Evolutionary conservation across 2,797 vertebrate species (phyloP), one percentile per base, ranked within the genome.

Genomic region (Psittacula echo): DNA sequence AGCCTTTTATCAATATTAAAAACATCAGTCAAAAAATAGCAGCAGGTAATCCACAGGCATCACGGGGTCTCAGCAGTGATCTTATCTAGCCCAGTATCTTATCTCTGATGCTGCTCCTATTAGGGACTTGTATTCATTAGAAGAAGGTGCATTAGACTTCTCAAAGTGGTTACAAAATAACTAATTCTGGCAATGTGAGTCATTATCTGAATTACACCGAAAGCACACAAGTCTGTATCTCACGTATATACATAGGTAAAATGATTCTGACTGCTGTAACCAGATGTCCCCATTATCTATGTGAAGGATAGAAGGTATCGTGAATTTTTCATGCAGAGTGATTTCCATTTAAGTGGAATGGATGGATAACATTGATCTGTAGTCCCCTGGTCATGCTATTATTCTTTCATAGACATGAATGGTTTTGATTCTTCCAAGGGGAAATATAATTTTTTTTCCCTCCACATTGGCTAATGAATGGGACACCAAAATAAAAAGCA

Each of bases 241-340:
- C 84, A 83, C 54, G 71, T 83, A 87, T 53, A 89, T 91, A 50
- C 56, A 41, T 74, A 80, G 0, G 50, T 94, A 94, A 97, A 96
- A 95, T 70, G 78, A 94, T 96, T 95, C 94, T 85, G 61, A 80
- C 75, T 81, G 68, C 88, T 92, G 81, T 95, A 93, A 97, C 84
- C 92, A 96, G 93, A 95, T 96, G 95, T 95, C 89, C 89, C 95
- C 93, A 96, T 95, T 96, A 96, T 84, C 70, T 89, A 45, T 50
- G 73, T 92, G 88, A 94, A 96, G 81, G 84, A 96, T 93, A 96
- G 91, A 97, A 85, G 82, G 54, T 90, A 94, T 95, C 64, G 79
- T 96, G 87, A 96, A 96, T 96, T 96, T 96, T 93, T 97, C 96
- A 96, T 97, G 93, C 76, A 70, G 93, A 94, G 79, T 85, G 89